Percentiles rank a stretch among this genome's conserved stretches.
phyloP scores from a whole-genome alignment of 2,888 invertebrate species.

The Heteromurus nitidus region DNA sequence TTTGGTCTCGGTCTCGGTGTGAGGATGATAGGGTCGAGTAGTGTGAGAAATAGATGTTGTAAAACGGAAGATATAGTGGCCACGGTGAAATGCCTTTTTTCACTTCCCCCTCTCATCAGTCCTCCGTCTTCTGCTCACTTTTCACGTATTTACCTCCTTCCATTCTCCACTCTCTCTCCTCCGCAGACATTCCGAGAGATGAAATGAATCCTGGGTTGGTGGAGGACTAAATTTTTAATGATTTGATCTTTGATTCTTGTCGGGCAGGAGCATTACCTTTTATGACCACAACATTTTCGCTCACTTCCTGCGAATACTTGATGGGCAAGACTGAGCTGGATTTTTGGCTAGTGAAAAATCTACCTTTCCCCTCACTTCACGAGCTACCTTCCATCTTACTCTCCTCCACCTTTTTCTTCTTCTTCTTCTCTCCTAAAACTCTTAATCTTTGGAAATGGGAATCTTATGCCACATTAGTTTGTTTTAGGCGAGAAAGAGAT shows the following conservation, averaged over 20 bases:
- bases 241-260: slow-evolving; percentile 71
- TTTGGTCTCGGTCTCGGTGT: too few species aligned
- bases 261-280: slow-evolving; percentile 72
- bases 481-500: slow-evolving; percentile 50
- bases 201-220: slow-evolving; percentile 66
- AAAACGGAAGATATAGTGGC: too few species aligned
- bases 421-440: slow-evolving; percentile 14
- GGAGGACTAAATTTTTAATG: slow-evolving; percentile 73
- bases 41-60: too few species aligned
- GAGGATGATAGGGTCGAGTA: too few species aligned
- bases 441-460: slow-evolving; percentile 57
- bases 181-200: slow-evolving; percentile 12
- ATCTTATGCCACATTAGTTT: slow-evolving; percentile 64
- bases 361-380: background rate
- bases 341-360: slow-evolving; percentile 39
- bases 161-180: slow-evolving; percentile 34
- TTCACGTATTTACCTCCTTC: background rate
- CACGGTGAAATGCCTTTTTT: too few species aligned
- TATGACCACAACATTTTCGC: slow-evolving; percentile 73
- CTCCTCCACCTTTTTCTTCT: too few species aligned
- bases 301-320: slow-evolving; percentile 70
- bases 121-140: background rate
- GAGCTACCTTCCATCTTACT: too few species aligned
- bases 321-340: slow-evolving; percentile 56
- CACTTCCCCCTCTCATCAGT: slow-evolving; percentile 39